A percentile compares a stretch with the other conserved stretches of the same genome.
Conservation (phyloP, 92 coral and sea anemone species). For the Epizoanthus fatuus region DNA sequence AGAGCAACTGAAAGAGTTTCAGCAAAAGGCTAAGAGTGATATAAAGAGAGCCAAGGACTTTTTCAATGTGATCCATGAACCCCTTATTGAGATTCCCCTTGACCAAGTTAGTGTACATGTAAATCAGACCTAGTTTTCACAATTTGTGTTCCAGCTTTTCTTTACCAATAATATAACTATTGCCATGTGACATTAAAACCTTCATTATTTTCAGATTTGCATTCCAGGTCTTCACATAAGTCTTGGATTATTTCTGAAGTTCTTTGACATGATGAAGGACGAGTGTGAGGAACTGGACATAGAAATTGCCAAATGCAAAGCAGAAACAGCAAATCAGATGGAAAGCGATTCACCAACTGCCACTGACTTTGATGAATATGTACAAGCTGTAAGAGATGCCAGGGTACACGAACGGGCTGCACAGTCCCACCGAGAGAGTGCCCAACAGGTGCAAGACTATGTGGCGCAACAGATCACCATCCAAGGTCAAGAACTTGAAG, state of each 20-base stretch:
- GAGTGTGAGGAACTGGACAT: constrained; percentile 17
- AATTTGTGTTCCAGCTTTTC: neutral
- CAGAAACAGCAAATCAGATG: constrained; percentile 7
- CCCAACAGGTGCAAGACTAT: constrained; percentile 24
- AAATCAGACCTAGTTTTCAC: neutral
- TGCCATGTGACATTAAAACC: neutral
- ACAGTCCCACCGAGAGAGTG: constrained; percentile 12
- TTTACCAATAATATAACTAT: neutral
- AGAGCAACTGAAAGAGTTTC: constrained; percentile 16
- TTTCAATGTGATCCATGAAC: constrained; percentile 11
- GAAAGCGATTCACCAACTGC: neutral
- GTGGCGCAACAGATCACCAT: constrained; percentile 22
- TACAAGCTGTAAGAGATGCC: constrained; percentile 24
- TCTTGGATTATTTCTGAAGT: constrained; percentile 11
- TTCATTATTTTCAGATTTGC: constrained; percentile 8
- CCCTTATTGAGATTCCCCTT: constrained; percentile 13
- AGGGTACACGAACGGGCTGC: constrained; percentile 20
- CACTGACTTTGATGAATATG: constrained; percentile 3
- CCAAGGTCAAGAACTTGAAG: constrained; percentile 8
- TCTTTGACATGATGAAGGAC: constrained; percentile 3
- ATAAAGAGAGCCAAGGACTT: constrained; percentile 17
- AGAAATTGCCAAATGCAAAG: constrained; percentile 1
- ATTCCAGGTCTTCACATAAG: constrained; percentile 23
- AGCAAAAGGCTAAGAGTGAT: constrained; percentile 17
- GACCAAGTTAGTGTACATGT: constrained; percentile 3